Evolutionary conservation across 2,797 vertebrate genomes (phyloP).

Genomic region (Lepidocolaptes lacrymiger): DNA sequence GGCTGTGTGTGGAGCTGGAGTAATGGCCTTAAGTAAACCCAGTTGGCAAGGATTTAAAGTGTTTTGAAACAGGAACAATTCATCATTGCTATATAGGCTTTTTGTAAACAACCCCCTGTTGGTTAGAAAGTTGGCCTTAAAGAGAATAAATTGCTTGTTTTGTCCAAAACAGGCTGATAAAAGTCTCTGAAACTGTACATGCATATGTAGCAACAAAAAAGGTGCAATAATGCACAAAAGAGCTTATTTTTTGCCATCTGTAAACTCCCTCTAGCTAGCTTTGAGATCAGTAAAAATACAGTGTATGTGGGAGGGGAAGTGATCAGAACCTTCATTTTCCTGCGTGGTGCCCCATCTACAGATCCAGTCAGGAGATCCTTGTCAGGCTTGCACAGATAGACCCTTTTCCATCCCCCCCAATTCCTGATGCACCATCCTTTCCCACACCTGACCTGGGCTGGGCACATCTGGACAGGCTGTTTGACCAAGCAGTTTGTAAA

Average conservation of each 20-base stretch:
- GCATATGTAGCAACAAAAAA: conserved; percentile 68
- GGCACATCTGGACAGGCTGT: conserved; percentile 1
- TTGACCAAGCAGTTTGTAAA: conserved; percentile 46
- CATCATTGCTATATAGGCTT: conserved; percentile 63
- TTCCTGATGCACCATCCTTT: neutral
- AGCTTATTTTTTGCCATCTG: conserved; percentile 36
- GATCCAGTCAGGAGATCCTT: neutral
- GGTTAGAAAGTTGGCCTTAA: conserved; percentile 74
- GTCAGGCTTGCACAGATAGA: conserved; percentile 23
- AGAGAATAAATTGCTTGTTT: conserved; percentile 73
- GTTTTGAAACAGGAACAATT: conserved; percentile 63
- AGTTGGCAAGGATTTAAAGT: conserved; percentile 71
- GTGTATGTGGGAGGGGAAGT: neutral
- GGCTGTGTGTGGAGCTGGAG: conserved; percentile 53
- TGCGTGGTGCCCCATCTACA: neutral
- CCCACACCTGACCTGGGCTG: conserved; percentile 9
- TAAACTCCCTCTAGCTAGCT: conserved; percentile 45
- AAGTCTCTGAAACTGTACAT: conserved; percentile 63
- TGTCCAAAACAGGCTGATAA: conserved; percentile 73
- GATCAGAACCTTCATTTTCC: neutral
- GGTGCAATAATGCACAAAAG: conserved; percentile 61
- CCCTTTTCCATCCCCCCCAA: neutral
- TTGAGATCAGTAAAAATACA: conserved; percentile 1
- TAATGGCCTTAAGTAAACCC: conserved; percentile 68
- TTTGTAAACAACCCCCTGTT: conserved; percentile 75